A percentile compares a stretch with the other conserved stretches of the same genome.
phyloP scores from a whole-genome alignment of 2,888 invertebrate genomes.

The Micoletzkya japonica region DNA sequence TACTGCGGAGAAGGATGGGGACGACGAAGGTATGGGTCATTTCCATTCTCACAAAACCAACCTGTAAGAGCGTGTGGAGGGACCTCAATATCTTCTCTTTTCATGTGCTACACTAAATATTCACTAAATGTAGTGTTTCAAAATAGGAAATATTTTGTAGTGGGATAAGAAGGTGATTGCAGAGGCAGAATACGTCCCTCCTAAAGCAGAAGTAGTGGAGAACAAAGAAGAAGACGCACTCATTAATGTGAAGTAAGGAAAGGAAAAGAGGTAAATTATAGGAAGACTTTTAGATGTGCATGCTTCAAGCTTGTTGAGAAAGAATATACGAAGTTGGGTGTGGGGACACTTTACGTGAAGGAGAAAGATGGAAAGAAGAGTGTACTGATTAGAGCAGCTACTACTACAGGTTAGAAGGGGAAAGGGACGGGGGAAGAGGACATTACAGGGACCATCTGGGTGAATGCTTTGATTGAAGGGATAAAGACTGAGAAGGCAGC shows the following conservation, averaged over 20 bases:
- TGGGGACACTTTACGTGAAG: slow-evolving; percentile 49
- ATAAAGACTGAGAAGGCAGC: slow-evolving; percentile 40
- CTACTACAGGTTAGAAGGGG: slow-evolving; percentile 37
- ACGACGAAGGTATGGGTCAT: no score
- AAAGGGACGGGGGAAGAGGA: not conserved
- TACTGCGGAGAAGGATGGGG: no score
- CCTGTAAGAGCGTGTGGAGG: not conserved
- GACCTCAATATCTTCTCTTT: not conserved
- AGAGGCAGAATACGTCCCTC: slow-evolving; percentile 46
- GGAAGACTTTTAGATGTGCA: slow-evolving; percentile 37
- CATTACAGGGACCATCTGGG: slow-evolving; percentile 44
- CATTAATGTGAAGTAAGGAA: slow-evolving; percentile 37
- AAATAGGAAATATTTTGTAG: no score
- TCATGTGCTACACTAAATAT: not conserved
- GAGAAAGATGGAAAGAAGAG: slow-evolving; percentile 40
- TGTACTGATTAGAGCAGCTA: slow-evolving; percentile 47
- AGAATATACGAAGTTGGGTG: slow-evolving; percentile 43
- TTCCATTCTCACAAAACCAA: no score
- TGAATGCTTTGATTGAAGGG: slow-evolving; percentile 41
- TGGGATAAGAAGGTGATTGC: not conserved
- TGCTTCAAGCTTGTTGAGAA: slow-evolving; percentile 44
- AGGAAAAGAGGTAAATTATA: not conserved
- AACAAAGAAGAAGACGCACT: slow-evolving; percentile 42
- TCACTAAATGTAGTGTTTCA: not conserved
- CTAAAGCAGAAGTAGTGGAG: slow-evolving; percentile 47